Evolutionary conservation across 2,797 vertebrate genomes (phyloP), one percentile per base, ranked within the genome.

Genomic region (Esox masquinongy): DNA sequence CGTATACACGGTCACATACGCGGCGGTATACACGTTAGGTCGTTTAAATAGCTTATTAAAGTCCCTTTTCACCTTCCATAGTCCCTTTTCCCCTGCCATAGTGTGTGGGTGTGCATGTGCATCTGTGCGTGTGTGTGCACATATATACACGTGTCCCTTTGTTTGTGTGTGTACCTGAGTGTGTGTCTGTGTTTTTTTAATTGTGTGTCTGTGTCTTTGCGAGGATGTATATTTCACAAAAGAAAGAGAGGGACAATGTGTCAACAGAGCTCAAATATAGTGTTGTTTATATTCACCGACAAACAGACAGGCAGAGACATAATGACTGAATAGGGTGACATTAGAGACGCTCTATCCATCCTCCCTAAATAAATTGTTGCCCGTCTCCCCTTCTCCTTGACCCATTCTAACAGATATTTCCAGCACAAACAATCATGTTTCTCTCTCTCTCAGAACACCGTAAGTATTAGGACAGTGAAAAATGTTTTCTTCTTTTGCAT

Each of bases 221-320:
- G 31, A 8, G 74, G 47, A 47, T 72, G 15, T 22, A 4, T 24
- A 36, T 34, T 24, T 53, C 68, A 17, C 31, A 68, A 22, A 66
- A 68, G 39, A 22, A 56, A 73, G 43, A 47, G 47, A 77, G 73
- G 75, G 31, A 59, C 70, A 74, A 72, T 67, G 53, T 78, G 83
- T 85, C 84, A 88, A 83, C 77, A 83, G 75, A 76, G 49, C 61
- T 79, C 83, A 84, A 83, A 87, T 84, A 82, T 85, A 87, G 78
- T 74, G 1, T 76, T 90, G 77, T 87, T 78, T 80, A 76, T 79
- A 31, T 31, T 31, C 29, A 31, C 29, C 29, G 3, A 78, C 50
- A 72, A 29, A 59, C 70, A 36, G 29, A 56, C 70, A n/a, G 67
- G n/a, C 31, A 8, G 56, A 24, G 53, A 56, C 53, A 56, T n/a